Percentiles rank a stretch among this genome's conserved stretches.
These are phyloP conservation scores for Protonemura montana DNA, from an alignment of 2,888 invertebrate species.

Conservation along the genomic window DNA sequence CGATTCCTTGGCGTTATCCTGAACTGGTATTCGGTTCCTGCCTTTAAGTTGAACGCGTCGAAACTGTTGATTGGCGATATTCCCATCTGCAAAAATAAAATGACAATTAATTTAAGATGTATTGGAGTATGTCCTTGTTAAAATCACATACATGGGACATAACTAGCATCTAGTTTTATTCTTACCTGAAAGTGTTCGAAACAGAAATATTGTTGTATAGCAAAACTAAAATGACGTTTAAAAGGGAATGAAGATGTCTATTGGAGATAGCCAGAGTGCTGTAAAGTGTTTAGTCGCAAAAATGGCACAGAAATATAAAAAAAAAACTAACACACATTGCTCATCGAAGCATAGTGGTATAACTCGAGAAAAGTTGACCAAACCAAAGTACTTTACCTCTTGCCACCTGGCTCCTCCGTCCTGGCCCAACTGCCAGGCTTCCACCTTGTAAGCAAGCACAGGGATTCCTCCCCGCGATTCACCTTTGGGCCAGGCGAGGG, in stretches of 20 bases:
- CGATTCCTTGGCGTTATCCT: constrained; percentile 87
- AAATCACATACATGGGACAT: not conserved
- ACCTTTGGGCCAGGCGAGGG: constrained; percentile 84
- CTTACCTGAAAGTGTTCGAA: no score
- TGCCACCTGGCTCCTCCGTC: constrained; percentile 86
- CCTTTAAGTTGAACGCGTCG: constrained; percentile 83
- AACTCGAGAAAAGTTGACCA: no score
- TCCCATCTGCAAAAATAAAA: constrained; percentile 64
- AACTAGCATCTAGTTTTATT: not conserved
- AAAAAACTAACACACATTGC: no score
- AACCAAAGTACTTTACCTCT: constrained; percentile 61
- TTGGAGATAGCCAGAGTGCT: no score
- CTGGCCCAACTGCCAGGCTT: constrained; percentile 79
- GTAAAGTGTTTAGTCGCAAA: no score
- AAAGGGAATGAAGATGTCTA: no score
- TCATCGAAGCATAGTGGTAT: no score
- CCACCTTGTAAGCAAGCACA: constrained; percentile 82
- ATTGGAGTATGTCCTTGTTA: not conserved
- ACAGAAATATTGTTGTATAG: no score
- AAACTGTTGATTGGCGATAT: constrained; percentile 80
- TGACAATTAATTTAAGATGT: not conserved
- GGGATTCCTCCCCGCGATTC: constrained; percentile 74
- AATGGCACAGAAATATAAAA: no score
- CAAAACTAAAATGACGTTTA: no score
- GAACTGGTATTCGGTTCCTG: constrained; percentile 84